Conservation (phyloP, 2,113 vertebrate species). For the Porphyrio hochstetteri region DNA sequence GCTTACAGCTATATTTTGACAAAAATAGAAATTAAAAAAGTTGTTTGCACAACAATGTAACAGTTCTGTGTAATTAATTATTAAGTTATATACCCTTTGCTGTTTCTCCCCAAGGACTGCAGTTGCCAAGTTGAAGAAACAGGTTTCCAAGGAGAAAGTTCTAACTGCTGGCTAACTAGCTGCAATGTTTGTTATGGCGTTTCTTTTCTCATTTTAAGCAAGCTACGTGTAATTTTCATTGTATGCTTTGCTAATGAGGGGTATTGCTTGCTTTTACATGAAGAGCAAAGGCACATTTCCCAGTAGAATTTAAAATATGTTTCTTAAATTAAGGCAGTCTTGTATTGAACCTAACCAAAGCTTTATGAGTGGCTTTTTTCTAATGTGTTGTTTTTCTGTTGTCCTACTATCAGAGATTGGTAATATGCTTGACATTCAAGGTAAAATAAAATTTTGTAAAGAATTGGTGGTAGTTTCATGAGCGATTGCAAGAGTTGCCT, state of each 20-base stretch:
- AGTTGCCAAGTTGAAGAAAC: not conserved
- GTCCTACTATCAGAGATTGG: constrained; percentile 44
- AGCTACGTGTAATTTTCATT: constrained; percentile 55
- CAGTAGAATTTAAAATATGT: not conserved
- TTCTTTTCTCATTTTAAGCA: constrained; percentile 60
- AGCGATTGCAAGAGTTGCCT: not conserved
- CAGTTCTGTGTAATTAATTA: not conserved
- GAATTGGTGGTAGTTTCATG: not conserved
- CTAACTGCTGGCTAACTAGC: constrained; percentile 36
- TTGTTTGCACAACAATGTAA: not conserved
- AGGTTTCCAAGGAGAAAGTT: constrained; percentile 40
- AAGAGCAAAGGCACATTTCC: constrained; percentile 24
- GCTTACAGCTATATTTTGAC: not conserved
- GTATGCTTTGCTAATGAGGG: constrained; percentile 54
- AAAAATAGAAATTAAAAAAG: not conserved
- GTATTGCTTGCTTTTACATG: constrained; percentile 39
- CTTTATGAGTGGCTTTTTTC: constrained; percentile 49
- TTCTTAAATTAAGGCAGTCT: constrained; percentile 65
- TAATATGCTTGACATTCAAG: constrained; percentile 70
- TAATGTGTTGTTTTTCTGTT: constrained; percentile 43
- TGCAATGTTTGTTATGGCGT: constrained; percentile 38
- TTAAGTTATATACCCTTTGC: not conserved
- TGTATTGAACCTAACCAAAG: constrained; percentile 23
- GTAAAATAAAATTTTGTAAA: constrained; percentile 74
- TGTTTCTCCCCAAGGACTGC: constrained; percentile 1